Conservation (phyloP, 2,888 invertebrate species). For the Drosophila atroscutellata region DNA sequence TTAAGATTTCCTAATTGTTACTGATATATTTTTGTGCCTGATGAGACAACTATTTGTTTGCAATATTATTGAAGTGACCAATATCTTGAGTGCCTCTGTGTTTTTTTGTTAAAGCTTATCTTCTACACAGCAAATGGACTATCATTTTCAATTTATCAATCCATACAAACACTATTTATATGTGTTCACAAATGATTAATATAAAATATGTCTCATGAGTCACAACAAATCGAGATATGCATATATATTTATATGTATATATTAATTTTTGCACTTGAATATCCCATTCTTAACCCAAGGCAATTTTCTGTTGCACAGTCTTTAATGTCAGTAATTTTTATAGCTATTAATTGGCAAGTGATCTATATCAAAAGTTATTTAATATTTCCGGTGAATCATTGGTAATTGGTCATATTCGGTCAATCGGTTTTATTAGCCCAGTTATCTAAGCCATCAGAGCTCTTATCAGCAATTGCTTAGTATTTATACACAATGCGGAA, state of each 20-base stretch:
- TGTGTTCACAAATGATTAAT: neutral
- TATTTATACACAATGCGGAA: conserved; percentile 31
- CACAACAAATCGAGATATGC: neutral
- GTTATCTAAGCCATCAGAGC: conserved; percentile 25
- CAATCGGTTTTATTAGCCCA: conserved; percentile 38
- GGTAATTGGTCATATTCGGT: conserved; percentile 34
- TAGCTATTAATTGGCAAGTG: neutral
- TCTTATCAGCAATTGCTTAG: conserved; percentile 29
- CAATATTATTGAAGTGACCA: conserved; percentile 24
- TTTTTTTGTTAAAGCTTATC: conserved; percentile 35
- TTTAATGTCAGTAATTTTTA: neutral
- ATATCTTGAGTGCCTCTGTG: conserved; percentile 18
- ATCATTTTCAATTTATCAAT: neutral
- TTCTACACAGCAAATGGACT: neutral
- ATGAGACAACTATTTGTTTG: conserved; percentile 29
- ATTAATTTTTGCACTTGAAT: neutral
- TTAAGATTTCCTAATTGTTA: neutral
- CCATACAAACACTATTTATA: neutral
- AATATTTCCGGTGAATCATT: conserved; percentile 38
- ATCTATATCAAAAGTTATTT: conserved; percentile 20
- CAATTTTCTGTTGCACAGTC: neutral
- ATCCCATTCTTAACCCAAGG: neutral
- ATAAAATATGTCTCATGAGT: neutral
- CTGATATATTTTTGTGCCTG: conserved; percentile 4
- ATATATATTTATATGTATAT: neutral